Conservation (phyloP, 1,140 invertebrate genomes). For the Drosophila athabasca region DNA sequence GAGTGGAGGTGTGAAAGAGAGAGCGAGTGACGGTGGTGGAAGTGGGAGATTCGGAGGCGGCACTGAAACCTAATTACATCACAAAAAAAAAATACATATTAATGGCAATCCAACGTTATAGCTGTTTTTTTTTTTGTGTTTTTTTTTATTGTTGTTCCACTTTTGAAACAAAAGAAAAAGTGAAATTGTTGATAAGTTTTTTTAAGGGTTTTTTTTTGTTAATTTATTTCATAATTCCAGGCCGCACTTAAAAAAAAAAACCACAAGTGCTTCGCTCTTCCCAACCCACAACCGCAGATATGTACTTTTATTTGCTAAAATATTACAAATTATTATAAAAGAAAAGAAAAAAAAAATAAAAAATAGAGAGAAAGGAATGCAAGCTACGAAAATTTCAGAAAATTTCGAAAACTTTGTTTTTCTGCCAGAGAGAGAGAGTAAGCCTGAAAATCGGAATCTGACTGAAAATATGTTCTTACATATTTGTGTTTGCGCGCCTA, state of each 20-base stretch:
- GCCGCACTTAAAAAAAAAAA: conserved; percentile 9
- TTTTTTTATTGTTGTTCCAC: conserved; percentile 32
- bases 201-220: conserved; percentile 7
- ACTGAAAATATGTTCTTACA: no score
- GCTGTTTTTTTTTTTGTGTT: no score
- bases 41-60: conserved; percentile 20
- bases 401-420: no score
- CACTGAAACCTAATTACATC: conserved; percentile 64
- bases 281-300: conserved; percentile 39
- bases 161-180: conserved; percentile 54
- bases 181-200: conserved; percentile 63
- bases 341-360: no score
- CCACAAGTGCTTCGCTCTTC: not conserved
- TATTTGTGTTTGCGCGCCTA: no score
- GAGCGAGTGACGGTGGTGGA: no score
- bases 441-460: no score
- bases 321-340: not conserved
- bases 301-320: conserved; percentile 15
- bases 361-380: no score
- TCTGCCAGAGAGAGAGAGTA: no score
- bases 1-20: no score
- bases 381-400: no score
- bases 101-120: no score
- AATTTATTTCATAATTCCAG: conserved; percentile 63
- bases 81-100: conserved; percentile 24